Evolutionary conservation across 2,113 vertebrate genomes (phyloP), one percentile per base, ranked within the genome.

Genomic region (Cololabis saira): DNA sequence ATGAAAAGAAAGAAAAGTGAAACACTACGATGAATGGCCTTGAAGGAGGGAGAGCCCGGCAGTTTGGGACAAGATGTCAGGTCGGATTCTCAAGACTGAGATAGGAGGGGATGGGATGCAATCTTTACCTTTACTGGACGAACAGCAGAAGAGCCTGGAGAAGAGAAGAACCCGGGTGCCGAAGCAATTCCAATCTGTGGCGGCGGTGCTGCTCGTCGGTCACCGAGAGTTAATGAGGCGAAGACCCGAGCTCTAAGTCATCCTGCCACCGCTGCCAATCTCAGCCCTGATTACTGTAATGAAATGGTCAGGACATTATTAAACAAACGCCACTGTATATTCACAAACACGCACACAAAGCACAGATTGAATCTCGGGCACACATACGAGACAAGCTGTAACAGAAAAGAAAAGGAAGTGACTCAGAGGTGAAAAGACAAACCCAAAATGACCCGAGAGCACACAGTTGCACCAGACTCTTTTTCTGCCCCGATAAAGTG

Each of bases 281-380:
- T 86, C 84, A 79, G 69, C 78, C 77, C 87, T 91, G 94, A 94
- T 94, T 94, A 92, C 92, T 92, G 89, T 92, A 94, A 94, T 93
- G 92, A 93, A 94, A 93, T 78, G 90, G 87, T 91, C 92, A 88
- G 83, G 80, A 89, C 87, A 91, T 93, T 93, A 93, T 94, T 93
- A 93, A 93, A 90, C 92, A 92, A 92, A 90, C 62, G 15, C 81
- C 60, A 69, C 82, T 53, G 74, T 41, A 48, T 74, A 79, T 74
- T 44, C 33, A 59, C 65, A 59, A 5, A 17, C 43, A 60, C 63
- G 65, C 61, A 55, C 41, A 67, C 73, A 69, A 22, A 2, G 24
- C 60, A 71, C 44, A 63, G 71, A 84, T 71, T 80, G 49, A 75
- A 82, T 75, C 85, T 76, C 27, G n/a, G 30, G 55, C 56, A 21